A percentile compares a stretch with the other conserved stretches of the same genome.
These are phyloP conservation scores for Drosophila helvetica DNA, from an alignment of 2,888 invertebrate species.

Conservation along the genomic window DNA sequence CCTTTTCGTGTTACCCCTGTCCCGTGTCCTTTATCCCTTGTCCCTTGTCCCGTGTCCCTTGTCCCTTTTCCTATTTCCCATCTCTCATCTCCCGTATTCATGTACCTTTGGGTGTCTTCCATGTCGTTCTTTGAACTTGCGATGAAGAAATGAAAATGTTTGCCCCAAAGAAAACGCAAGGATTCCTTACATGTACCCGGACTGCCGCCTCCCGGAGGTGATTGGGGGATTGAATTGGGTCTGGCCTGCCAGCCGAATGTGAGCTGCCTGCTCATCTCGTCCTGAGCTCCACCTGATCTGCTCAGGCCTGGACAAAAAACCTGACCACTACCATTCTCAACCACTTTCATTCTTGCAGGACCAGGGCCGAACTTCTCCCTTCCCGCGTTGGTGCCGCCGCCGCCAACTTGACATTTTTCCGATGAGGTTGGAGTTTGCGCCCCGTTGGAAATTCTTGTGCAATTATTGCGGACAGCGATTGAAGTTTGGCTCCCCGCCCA, in stretches of 20 bases:
- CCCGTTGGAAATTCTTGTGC: conserved; percentile 9
- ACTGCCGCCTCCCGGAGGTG: too few relatives aligned
- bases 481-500: conserved; percentile 2
- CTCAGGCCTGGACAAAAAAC: neutral
- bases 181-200: neutral
- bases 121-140: conserved; percentile 24
- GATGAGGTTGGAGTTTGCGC: conserved; percentile 9
- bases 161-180: conserved; percentile 14
- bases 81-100: neutral
- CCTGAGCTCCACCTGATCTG: neutral
- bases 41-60: conserved; percentile 1
- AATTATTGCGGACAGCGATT: conserved; percentile 21
- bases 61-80: conserved; percentile 3
- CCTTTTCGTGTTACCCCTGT: conserved; percentile 6
- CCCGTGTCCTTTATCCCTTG: neutral
- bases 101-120: conserved; percentile 6
- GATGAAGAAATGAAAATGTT: conserved; percentile 28
- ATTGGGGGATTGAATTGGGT: neutral
- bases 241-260: neutral
- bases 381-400: too few relatives aligned
- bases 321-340: neutral
- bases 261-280: neutral
- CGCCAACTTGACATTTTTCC: neutral
- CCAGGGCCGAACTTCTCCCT: neutral
- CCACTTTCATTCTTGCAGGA: neutral